Evolutionary conservation across 1,140 invertebrate genomes (phyloP), one percentile per base, ranked within the genome.

Genomic region (Chlorops oryzae): DNA sequence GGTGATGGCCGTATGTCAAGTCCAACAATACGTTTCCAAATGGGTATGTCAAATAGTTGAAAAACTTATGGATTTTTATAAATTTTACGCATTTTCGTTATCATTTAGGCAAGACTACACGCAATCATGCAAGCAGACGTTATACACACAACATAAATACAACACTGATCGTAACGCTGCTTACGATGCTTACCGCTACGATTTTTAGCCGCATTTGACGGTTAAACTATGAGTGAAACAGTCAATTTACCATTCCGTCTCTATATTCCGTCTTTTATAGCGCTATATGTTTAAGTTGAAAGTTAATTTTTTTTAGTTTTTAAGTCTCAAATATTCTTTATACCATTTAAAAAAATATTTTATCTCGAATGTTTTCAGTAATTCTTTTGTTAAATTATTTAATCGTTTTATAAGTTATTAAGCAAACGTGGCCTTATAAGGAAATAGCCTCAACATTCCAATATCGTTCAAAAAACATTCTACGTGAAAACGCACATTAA

Each of bases 1-100:
- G 95, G 95, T 1, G 92, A 96, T 69, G 95, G 95, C 0, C 82
- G 92, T 45, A 96, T 96, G 90, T 96, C 92, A 39, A 96, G 92
- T 53, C 93, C 93, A 1, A 81, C 87, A 3, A 78, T 87, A 55
- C 83, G 83, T 56, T 94, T 96, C 74, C 85, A 88, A 77, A 90
- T 91, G 87, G 88, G 88, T 69, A 77, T 78, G 46, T 13, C 20
- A 32, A 37, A 10, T 2, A 13, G 3, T 5, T 6, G 3, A 4
- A 21, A 20, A 5, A 13, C 17, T 5, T 3, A 5, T 4, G n/a
- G 13, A 41, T 5, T 25, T 43, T 13, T 24, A 20, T 17, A 18
- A 22, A 5, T 12, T 7, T 17, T 24, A 21, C 13, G 15, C 24
- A 21, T 41, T 22, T 32, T 7, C 23, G 12, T 43, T 20, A 6